Conservation (phyloP, 2,113 vertebrate genomes). For the Chlorodrepanis virens region DNA sequence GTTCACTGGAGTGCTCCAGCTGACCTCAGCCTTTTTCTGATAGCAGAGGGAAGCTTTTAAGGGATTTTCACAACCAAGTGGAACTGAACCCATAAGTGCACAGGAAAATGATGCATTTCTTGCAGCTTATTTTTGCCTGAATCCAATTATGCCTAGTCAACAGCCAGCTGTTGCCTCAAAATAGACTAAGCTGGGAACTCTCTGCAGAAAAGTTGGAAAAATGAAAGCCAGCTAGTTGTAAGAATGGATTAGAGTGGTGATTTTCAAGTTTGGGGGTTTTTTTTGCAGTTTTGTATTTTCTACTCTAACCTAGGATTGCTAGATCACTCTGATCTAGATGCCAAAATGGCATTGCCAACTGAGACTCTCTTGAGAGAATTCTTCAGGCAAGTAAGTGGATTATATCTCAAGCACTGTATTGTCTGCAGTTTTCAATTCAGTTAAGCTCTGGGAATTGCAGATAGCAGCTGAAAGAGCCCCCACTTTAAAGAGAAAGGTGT, state of each 20-base stretch:
- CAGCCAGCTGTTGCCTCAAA: neutral
- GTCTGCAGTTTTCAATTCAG: neutral
- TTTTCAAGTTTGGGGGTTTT: neutral
- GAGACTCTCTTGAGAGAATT: neutral
- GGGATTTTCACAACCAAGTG: neutral
- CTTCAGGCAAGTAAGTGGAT: neutral
- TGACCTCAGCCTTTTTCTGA: neutral
- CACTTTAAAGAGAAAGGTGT: neutral
- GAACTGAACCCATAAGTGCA: neutral
- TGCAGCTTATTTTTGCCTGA: neutral
- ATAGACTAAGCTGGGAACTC: neutral
- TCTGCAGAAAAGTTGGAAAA: neutral
- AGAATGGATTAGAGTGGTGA: neutral
- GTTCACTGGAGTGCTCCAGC: neutral
- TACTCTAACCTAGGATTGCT: neutral
- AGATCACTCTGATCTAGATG: neutral
- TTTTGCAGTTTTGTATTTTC: neutral
- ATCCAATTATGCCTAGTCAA: neutral
- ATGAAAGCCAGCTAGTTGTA: neutral
- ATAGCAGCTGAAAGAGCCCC: neutral
- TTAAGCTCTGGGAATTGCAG: neutral
- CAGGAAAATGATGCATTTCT: neutral
- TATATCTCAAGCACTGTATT: neutral
- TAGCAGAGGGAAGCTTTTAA: neutral
- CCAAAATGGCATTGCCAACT: neutral